Conservation (phyloP, 2,888 invertebrate species). For the Melinaea menophilus region DNA sequence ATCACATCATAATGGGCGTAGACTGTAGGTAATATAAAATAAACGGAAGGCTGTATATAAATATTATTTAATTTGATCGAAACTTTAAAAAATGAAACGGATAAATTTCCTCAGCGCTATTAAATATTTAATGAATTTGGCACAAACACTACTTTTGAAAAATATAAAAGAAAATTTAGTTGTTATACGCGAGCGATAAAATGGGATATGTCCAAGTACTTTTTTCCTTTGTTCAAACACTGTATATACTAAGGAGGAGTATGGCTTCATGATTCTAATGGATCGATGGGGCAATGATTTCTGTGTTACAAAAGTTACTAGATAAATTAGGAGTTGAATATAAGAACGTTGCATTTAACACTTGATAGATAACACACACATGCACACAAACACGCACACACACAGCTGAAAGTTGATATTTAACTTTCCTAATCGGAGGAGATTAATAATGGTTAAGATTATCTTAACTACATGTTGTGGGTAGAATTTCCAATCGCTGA, state of each 20-base stretch:
- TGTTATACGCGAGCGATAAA: conserved; percentile 23
- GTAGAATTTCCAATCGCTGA: conserved; percentile 31
- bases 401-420: conserved; percentile 34
- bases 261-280: too few species aligned
- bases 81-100: neutral
- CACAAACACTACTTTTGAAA: conserved; percentile 5
- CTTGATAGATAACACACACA: conserved; percentile 24
- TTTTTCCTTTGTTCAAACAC: neutral
- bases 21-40: neutral
- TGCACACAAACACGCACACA: conserved; percentile 30
- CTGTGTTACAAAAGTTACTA: too few species aligned
- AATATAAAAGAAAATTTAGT: conserved; percentile 8
- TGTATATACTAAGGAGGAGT: neutral
- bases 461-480: conserved; percentile 33
- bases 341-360: neutral
- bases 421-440: conserved; percentile 38
- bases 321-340: too few species aligned
- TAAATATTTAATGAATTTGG: neutral
- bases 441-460: conserved; percentile 38
- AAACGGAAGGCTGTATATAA: conserved; percentile 18
- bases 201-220: conserved; percentile 12
- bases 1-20: neutral
- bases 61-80: conserved; percentile 24
- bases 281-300: too few species aligned
- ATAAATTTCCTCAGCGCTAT: too few species aligned